Percentiles rank a stretch among this genome's conserved stretches.
Conservation (phyloP, 2,113 vertebrate genomes). For the Pleuronectes platessa region DNA sequence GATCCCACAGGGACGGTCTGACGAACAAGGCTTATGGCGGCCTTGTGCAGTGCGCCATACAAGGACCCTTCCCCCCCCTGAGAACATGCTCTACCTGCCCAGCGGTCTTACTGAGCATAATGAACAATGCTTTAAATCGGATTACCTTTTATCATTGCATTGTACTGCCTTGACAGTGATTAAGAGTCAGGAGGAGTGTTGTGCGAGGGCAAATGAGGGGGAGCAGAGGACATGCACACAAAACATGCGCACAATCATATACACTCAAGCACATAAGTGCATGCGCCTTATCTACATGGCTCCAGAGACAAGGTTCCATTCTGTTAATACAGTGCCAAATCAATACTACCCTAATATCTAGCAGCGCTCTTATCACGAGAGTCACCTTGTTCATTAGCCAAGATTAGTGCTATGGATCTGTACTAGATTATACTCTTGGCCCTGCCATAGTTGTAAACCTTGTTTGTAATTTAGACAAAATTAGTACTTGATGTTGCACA, state of each 20-base stretch:
- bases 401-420: constrained; percentile 67
- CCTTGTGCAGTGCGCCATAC: constrained; percentile 45
- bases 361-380: constrained; percentile 65
- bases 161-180: constrained; percentile 65
- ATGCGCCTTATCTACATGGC: constrained; percentile 25
- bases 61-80: constrained; percentile 11
- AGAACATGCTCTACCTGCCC: constrained; percentile 54
- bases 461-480: constrained; percentile 74
- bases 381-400: constrained; percentile 78
- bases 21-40: constrained; percentile 57
- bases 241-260: constrained; percentile 13
- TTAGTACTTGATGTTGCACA: constrained; percentile 57
- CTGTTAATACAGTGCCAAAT: constrained; percentile 64
- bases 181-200: constrained; percentile 57
- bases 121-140: constrained; percentile 72
- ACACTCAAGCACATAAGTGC: not conserved
- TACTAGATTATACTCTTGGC: constrained; percentile 68
- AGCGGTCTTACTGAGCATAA: constrained; percentile 66
- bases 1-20: constrained; percentile 37
- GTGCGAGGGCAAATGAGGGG: constrained; percentile 34
- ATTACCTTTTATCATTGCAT: constrained; percentile 75
- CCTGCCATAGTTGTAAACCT: constrained; percentile 50
- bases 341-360: constrained; percentile 71
- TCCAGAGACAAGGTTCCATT: constrained; percentile 40
- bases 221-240: constrained; percentile 8